phyloP scores from a whole-genome alignment of 2,888 invertebrate genomes.

The Chrysina gloriosa region DNA sequence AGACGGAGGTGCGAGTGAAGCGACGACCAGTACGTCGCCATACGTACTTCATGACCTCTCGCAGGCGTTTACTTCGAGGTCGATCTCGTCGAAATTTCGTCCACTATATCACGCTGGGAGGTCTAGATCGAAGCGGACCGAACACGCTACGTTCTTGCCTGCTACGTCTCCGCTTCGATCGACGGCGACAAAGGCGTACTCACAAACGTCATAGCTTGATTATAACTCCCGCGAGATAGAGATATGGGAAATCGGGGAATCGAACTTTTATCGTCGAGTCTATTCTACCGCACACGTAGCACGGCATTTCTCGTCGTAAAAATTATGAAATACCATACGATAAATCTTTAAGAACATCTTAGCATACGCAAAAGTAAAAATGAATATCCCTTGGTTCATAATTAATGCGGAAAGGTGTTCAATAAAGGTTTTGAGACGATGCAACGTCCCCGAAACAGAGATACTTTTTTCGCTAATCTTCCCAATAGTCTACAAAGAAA shows the following conservation, averaged over 20 bases:
- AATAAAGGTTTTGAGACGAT: too few species aligned
- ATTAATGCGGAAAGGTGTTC: too few species aligned
- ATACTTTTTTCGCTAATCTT: too few species aligned
- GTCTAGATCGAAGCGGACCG: constrained; percentile 42
- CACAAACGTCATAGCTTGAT: constrained; percentile 1
- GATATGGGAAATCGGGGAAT: background rate
- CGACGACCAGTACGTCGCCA: constrained; percentile 1
- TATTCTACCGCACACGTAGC: too few species aligned
- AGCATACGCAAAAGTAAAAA: too few species aligned
- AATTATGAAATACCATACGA: too few species aligned
- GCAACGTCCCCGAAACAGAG: too few species aligned
- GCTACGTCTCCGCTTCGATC: background rate
- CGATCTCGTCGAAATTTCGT: constrained; percentile 37
- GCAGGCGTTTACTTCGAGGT: constrained; percentile 34
- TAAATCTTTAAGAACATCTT: too few species aligned
- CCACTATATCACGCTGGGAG: constrained; percentile 44
- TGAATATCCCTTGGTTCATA: too few species aligned
- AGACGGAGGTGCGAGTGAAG: constrained; percentile 29
- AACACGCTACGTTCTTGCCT: background rate
- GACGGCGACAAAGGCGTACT: background rate
- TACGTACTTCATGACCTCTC: constrained; percentile 29
- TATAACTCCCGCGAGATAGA: constrained; percentile 14
- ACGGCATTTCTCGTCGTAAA: too few species aligned
- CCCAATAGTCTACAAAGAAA: too few species aligned
- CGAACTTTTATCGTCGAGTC: too few species aligned